Conservation (phyloP, 2,888 invertebrate species). For the Dioctria rufipes region DNA sequence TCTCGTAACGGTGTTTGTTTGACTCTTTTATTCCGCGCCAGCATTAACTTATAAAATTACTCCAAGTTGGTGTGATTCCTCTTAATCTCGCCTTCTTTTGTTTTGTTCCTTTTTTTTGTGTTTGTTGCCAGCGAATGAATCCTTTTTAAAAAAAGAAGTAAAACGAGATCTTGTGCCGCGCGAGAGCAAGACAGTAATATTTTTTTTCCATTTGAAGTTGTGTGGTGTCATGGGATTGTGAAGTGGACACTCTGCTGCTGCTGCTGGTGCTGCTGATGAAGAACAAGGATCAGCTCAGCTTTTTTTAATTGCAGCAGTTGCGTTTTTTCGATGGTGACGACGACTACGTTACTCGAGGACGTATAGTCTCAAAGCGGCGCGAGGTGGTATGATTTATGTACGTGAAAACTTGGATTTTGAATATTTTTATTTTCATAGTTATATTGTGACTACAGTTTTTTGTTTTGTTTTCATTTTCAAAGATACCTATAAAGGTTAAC, state of each 20-base stretch:
- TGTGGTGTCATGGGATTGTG: slow-evolving; percentile 51
- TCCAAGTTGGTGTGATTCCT: slow-evolving; percentile 46
- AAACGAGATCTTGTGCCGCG: neutral
- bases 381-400: neutral
- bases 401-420: slow-evolving; percentile 8
- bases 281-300: slow-evolving; percentile 53
- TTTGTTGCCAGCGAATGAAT: slow-evolving; percentile 33
- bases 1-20: neutral
- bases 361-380: neutral
- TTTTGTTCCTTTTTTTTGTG: slow-evolving; percentile 30
- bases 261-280: slow-evolving; percentile 40
- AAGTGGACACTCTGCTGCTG: slow-evolving; percentile 35
- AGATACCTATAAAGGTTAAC: slow-evolving; percentile 14
- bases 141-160: slow-evolving; percentile 44
- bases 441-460: slow-evolving; percentile 36
- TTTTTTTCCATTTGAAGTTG: slow-evolving; percentile 14
- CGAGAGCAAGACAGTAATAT: slow-evolving; percentile 9
- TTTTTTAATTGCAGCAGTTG: slow-evolving; percentile 54
- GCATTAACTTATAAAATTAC: slow-evolving; percentile 42
- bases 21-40: neutral
- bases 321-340: slow-evolving; percentile 31
- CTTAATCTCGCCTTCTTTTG: slow-evolving; percentile 37
- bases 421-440: neutral
- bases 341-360: slow-evolving; percentile 4
- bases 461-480: neutral